phyloP scores from a whole-genome alignment of 2,113 vertebrate genomes.

The Pseudolaguvia tuberculata region DNA sequence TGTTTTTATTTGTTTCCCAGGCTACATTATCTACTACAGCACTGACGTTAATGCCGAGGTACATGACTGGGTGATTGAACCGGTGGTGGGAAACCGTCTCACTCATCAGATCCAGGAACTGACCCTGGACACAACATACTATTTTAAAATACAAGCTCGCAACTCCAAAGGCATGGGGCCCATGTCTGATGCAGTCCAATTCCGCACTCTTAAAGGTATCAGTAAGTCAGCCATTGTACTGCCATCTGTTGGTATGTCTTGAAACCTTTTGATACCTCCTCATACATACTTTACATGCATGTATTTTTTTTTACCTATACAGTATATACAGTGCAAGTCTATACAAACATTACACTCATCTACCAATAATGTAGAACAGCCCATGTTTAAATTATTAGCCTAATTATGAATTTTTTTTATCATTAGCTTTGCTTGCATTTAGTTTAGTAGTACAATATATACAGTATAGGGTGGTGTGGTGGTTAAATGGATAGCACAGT shows the following conservation, averaged over 20 bases:
- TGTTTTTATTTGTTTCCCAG: slow-evolving; percentile 55
- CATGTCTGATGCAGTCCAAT: slow-evolving; percentile 93
- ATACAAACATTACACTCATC: too few species aligned
- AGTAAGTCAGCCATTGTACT: too few species aligned
- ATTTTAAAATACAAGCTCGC: slow-evolving; percentile 97
- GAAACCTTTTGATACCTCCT: too few species aligned
- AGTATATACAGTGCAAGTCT: too few species aligned
- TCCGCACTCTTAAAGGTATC: slow-evolving; percentile 93
- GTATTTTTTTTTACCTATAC: too few species aligned
- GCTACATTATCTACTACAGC: slow-evolving; percentile 98
- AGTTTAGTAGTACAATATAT: too few species aligned
- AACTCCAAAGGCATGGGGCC: slow-evolving; percentile 99
- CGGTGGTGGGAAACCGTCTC: slow-evolving; percentile 90
- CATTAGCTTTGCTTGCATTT: not conserved
- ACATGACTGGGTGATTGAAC: slow-evolving; percentile 97
- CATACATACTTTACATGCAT: too few species aligned
- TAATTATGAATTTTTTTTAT: not conserved
- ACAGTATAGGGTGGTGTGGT: too few species aligned
- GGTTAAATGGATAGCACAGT: too few species aligned
- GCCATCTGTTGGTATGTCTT: too few species aligned
- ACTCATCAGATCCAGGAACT: slow-evolving; percentile 97
- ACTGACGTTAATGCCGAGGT: slow-evolving; percentile 94
- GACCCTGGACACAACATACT: slow-evolving; percentile 93
- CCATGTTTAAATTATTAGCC: too few species aligned
- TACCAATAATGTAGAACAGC: too few species aligned